These are phyloP conservation scores for Diabrotica undecimpunctata DNA, from an alignment of 1,140 invertebrate species.

Conservation along the genomic window DNA sequence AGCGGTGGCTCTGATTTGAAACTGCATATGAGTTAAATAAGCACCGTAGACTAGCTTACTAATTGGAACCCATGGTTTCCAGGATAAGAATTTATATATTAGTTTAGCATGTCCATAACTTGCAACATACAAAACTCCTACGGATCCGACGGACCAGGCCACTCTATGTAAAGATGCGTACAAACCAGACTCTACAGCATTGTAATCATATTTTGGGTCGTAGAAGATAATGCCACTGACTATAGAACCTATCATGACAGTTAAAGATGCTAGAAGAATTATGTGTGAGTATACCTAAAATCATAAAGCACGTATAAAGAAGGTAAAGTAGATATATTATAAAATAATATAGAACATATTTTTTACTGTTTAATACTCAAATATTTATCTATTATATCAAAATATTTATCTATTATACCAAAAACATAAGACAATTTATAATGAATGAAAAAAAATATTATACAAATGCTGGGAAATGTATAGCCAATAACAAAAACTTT, in stretches of 20 bases:
- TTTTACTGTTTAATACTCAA: too few relatives aligned
- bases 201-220: conserved; percentile 47
- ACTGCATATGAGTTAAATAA: conserved; percentile 59
- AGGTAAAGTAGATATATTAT: too few relatives aligned
- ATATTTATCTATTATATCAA: too few relatives aligned
- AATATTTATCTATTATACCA: too few relatives aligned
- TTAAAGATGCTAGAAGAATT: conserved; percentile 37
- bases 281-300: conserved; percentile 45
- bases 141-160: conserved; percentile 53
- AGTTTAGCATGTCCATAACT: conserved; percentile 40
- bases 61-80: conserved; percentile 64
- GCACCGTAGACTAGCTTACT: conserved; percentile 67
- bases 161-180: conserved; percentile 58
- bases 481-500: too few relatives aligned
- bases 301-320: not conserved
- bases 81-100: conserved; percentile 43
- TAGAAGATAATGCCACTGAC: conserved; percentile 47
- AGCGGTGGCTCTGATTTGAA: conserved; percentile 49
- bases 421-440: too few relatives aligned
- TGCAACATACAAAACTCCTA: conserved; percentile 51
- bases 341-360: too few relatives aligned
- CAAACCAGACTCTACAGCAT: conserved; percentile 50
- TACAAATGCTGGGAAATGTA: too few relatives aligned
- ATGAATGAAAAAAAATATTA: too few relatives aligned
- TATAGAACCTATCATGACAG: conserved; percentile 45